Conservation (phyloP, 2,888 invertebrate species). For the Eumacrocentrus americanus region DNA sequence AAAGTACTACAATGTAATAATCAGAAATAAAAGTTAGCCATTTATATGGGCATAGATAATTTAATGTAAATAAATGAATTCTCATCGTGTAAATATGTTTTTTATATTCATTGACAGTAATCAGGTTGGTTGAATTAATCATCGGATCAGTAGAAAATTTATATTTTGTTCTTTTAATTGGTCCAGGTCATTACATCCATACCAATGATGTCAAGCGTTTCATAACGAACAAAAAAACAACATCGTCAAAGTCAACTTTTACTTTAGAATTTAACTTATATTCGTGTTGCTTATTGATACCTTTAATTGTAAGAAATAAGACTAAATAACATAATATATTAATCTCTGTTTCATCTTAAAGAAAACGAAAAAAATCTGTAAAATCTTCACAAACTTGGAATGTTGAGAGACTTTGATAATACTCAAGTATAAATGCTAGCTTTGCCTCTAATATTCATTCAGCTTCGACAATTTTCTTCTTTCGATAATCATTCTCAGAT, state of each 20-base stretch:
- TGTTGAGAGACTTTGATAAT: background rate
- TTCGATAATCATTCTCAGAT: slow-evolving; percentile 49
- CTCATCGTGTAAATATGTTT: background rate
- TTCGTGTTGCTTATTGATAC: too few species aligned
- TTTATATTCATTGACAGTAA: background rate
- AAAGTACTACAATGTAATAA: slow-evolving; percentile 24
- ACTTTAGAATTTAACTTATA: too few species aligned
- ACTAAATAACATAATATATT: background rate
- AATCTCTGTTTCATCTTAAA: background rate
- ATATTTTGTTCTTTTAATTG: slow-evolving; percentile 1
- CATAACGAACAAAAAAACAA: too few species aligned
- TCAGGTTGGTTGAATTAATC: background rate
- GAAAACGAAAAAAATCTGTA: background rate
- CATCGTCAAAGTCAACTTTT: too few species aligned
- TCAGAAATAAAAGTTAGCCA: slow-evolving; percentile 11
- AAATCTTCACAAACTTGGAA: background rate
- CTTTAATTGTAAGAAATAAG: too few species aligned
- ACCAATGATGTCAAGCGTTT: too few species aligned
- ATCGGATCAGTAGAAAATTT: background rate
- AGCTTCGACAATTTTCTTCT: slow-evolving; percentile 44
- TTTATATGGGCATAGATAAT: slow-evolving; percentile 4
- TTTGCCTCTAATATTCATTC: slow-evolving; percentile 31
- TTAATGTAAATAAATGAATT: slow-evolving; percentile 1
- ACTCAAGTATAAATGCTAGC: background rate
- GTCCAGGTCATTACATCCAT: slow-evolving; percentile 17